These are phyloP conservation scores for Drosophila orena DNA, from an alignment of 1,140 invertebrate species.

Conservation along the genomic window DNA sequence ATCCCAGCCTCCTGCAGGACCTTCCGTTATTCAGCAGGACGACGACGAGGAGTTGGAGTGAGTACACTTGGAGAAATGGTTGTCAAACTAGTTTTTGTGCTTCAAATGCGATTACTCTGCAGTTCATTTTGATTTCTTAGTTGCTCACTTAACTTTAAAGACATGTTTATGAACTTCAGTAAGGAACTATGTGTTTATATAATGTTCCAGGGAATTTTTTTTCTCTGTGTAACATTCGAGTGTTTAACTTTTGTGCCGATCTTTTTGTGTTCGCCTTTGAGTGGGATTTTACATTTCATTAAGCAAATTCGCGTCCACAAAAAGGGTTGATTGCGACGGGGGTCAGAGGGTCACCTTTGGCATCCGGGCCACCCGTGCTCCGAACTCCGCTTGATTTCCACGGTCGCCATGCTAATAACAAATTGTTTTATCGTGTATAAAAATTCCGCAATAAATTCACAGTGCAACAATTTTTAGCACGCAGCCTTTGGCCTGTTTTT, in stretches of 20 bases:
- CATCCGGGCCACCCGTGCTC: constrained; percentile 11
- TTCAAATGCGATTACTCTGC: too few species aligned
- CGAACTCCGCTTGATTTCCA: constrained; percentile 48
- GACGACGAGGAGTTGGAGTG: constrained; percentile 86
- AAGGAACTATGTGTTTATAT: not conserved
- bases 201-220: not conserved
- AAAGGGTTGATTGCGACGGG: constrained; percentile 33
- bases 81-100: not conserved
- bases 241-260: constrained; percentile 17
- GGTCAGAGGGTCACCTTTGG: constrained; percentile 37
- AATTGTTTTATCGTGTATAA: constrained; percentile 83
- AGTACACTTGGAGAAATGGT: constrained; percentile 39
- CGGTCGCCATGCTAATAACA: constrained; percentile 75
- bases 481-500: constrained; percentile 51
- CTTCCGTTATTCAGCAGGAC: constrained; percentile 84
- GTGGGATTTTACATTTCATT: constrained; percentile 77
- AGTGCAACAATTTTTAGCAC: constrained; percentile 66
- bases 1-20: constrained; percentile 26
- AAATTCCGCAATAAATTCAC: constrained; percentile 73
- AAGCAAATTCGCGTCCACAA: constrained; percentile 68
- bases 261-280: constrained; percentile 50
- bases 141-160: not conserved
- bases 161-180: not conserved
- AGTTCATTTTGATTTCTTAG: too few species aligned
- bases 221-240: not conserved